Evolutionary conservation across 2,113 vertebrate species (phyloP).

Genomic region (Psammodynastes pulverulentus): DNA sequence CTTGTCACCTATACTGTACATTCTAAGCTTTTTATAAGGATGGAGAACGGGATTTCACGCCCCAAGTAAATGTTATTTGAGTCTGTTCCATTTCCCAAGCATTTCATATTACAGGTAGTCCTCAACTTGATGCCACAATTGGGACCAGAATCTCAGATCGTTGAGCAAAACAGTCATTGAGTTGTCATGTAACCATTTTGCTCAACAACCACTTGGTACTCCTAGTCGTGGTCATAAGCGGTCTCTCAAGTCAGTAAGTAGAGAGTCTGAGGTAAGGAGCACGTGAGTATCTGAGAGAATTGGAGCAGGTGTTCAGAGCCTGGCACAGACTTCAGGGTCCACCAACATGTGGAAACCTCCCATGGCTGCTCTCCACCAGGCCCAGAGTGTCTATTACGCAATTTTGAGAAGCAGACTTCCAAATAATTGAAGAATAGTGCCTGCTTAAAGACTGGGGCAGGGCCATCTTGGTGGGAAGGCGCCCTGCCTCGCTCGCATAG

Average conservation of each 20-base stretch:
- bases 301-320: not conserved
- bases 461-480: too few species aligned
- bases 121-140: not conserved
- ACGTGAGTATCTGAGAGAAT: not conserved
- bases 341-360: not conserved
- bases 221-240: not conserved
- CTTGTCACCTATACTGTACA: not conserved
- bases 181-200: not conserved
- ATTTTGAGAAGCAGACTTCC: too few species aligned
- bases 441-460: too few species aligned
- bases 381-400: not conserved
- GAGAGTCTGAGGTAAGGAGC: not conserved
- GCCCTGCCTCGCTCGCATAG: too few species aligned
- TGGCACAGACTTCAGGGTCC: not conserved
- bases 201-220: not conserved
- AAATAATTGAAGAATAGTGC: too few species aligned
- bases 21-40: not conserved
- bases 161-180: not conserved
- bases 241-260: not conserved
- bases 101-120: not conserved
- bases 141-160: not conserved
- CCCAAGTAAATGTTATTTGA: not conserved
- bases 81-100: not conserved
- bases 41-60: not conserved
- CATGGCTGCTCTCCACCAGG: not conserved